A percentile compares a stretch with the other conserved stretches of the same genome.
Conservation (phyloP, 2,888 invertebrate species). For the Carcina quercana region DNA sequence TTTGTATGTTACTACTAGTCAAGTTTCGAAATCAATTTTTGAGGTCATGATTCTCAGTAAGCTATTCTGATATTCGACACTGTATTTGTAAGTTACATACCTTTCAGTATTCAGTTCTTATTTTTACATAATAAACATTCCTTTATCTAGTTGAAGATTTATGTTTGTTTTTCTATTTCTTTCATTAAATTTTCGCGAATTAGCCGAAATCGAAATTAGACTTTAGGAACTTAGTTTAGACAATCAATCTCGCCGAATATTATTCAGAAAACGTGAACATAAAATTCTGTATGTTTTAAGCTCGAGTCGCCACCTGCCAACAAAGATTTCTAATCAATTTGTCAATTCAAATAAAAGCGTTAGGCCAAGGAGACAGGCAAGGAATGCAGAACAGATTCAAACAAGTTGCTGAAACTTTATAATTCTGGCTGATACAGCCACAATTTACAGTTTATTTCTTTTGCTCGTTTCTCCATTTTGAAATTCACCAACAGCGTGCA, state of each 20-base stretch:
- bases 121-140: constrained; percentile 13
- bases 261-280: too few species aligned
- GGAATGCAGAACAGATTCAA: not conserved
- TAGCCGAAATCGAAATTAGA: too few species aligned
- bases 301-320: too few species aligned
- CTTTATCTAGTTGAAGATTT: not conserved
- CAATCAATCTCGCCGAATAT: too few species aligned
- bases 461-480: constrained; percentile 28
- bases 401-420: constrained; percentile 1
- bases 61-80: too few species aligned
- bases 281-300: too few species aligned
- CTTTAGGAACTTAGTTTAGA: too few species aligned
- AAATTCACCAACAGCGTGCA: constrained; percentile 29
- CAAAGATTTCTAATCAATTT: too few species aligned
- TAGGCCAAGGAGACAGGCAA: too few species aligned
- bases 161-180: not conserved
- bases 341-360: too few species aligned
- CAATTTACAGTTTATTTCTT: too few species aligned
- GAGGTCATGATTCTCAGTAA: constrained; percentile 28
- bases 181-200: too few species aligned
- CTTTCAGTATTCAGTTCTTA: constrained; percentile 32
- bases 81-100: constrained; percentile 19
- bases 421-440: constrained; percentile 4
- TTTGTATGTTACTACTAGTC: constrained; percentile 29
- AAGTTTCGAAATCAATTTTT: constrained; percentile 18